phyloP scores from a whole-genome alignment of 1,140 invertebrate genomes.

The Drosophila ananassae region DNA sequence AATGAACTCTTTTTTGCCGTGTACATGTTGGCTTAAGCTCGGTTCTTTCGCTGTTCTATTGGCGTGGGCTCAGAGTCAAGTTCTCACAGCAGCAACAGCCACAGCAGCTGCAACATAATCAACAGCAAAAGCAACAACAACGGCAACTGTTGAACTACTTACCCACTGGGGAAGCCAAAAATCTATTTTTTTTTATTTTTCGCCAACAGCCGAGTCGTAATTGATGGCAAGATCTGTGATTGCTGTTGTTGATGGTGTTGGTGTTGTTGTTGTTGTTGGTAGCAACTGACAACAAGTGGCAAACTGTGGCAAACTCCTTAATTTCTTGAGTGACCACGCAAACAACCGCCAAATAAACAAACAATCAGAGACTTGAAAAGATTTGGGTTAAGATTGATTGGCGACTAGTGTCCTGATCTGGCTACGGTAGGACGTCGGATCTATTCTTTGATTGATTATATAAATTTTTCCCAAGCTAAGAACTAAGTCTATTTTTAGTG shows the following conservation, averaged over 20 bases:
- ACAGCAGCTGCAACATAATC: constrained; percentile 53
- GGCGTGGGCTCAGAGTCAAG: constrained; percentile 50
- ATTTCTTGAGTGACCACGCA: constrained; percentile 75
- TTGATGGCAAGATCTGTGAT: constrained; percentile 52
- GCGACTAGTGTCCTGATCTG: constrained; percentile 7
- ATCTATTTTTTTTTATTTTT: constrained; percentile 23
- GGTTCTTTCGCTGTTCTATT: constrained; percentile 29
- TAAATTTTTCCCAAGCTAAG: not conserved
- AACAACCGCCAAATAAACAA: constrained; percentile 39
- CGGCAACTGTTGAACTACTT: constrained; percentile 52
- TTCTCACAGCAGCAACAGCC: constrained; percentile 37
- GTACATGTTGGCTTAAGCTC: constrained; percentile 15
- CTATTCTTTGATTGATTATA: not conserved
- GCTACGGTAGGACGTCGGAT: no score
- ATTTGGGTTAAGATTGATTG: constrained; percentile 68
- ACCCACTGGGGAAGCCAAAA: constrained; percentile 59
- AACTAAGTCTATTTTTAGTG: constrained; percentile 5
- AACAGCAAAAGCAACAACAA: constrained; percentile 29
- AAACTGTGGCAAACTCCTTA: constrained; percentile 49
- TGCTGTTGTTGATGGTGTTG: constrained; percentile 17
- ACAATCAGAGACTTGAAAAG: constrained; percentile 38
- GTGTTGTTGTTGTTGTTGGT: not conserved
- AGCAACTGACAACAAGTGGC: constrained; percentile 53
- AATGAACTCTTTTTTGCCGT: not conserved
- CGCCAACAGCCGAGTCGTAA: constrained; percentile 36